Conservation (phyloP, 2,113 vertebrate species). For the Bostrychus sinensis region DNA sequence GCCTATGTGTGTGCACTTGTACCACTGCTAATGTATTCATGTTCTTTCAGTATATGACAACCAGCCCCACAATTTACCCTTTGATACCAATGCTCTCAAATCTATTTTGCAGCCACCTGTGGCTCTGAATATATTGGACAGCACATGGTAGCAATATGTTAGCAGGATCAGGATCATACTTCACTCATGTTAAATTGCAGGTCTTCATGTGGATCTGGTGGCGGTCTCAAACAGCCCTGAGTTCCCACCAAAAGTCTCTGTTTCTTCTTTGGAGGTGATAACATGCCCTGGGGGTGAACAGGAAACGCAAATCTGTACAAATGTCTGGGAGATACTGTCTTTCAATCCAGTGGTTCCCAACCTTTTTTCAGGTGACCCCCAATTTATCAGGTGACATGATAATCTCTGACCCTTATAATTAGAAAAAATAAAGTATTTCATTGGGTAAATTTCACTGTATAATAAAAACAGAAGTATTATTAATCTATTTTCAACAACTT, state of each 20-base stretch:
- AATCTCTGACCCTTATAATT: too few relatives aligned
- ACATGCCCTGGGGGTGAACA: conserved; percentile 68
- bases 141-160: conserved; percentile 81
- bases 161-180: conserved; percentile 53
- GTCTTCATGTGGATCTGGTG: conserved; percentile 58
- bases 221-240: conserved; percentile 57
- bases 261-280: conserved; percentile 64
- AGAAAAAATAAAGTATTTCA: too few relatives aligned
- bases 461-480: too few relatives aligned
- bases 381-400: too few relatives aligned
- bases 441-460: too few relatives aligned
- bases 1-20: conserved; percentile 8
- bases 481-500: too few relatives aligned
- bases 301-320: conserved; percentile 54
- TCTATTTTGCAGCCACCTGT: conserved; percentile 53
- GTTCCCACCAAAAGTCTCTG: conserved; percentile 55
- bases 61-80: conserved; percentile 47
- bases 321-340: conserved; percentile 25
- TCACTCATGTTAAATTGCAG: conserved; percentile 70
- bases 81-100: conserved; percentile 65
- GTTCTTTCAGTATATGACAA: conserved; percentile 28
- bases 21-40: conserved; percentile 30
- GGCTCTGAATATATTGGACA: conserved; percentile 59
- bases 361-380: too few relatives aligned
- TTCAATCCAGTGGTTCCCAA: too few relatives aligned